A percentile compares a stretch with the other conserved stretches of the same genome.
Evolutionary conservation across 2,797 vertebrate species (phyloP).

Genomic region (Artibeus jamaicensis): DNA sequence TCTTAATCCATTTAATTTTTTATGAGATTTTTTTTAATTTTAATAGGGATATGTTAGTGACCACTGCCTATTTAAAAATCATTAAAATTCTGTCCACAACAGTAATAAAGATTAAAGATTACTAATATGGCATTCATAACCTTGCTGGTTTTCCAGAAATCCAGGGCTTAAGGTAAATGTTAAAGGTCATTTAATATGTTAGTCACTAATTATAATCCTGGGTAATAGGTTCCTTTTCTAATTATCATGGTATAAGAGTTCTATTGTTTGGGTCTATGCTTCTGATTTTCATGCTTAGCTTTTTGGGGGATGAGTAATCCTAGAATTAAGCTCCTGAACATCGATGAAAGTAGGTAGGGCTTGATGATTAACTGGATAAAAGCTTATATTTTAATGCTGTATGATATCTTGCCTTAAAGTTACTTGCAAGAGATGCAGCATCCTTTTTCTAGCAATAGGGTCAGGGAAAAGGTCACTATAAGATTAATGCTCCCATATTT

Average conservation of each 20-base stretch:
- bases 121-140: conserved; percentile 89
- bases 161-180: conserved; percentile 89
- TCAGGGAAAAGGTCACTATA: conserved; percentile 81
- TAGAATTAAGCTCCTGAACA: conserved; percentile 85
- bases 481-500: conserved; percentile 82
- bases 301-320: conserved; percentile 85
- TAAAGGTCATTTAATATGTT: conserved; percentile 93
- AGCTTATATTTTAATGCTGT: conserved; percentile 78
- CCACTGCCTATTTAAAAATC: conserved; percentile 86
- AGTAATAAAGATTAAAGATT: conserved; percentile 90
- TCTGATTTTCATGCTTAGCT: conserved; percentile 84
- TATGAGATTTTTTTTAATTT: conserved; percentile 89
- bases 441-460: conserved; percentile 72
- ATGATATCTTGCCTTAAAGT: conserved; percentile 80
- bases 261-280: conserved; percentile 87
- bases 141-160: conserved; percentile 86
- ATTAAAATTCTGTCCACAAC: conserved; percentile 89
- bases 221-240: conserved; percentile 89
- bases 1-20: conserved; percentile 96
- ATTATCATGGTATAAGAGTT: conserved; percentile 89
- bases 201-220: conserved; percentile 90
- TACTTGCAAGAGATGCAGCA: conserved; percentile 80
- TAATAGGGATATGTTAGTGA: conserved; percentile 89
- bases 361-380: conserved; percentile 87
- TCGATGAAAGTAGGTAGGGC: conserved; percentile 86